Conservation (phyloP, 2,113 vertebrate species). For the Cyprinus carpio region DNA sequence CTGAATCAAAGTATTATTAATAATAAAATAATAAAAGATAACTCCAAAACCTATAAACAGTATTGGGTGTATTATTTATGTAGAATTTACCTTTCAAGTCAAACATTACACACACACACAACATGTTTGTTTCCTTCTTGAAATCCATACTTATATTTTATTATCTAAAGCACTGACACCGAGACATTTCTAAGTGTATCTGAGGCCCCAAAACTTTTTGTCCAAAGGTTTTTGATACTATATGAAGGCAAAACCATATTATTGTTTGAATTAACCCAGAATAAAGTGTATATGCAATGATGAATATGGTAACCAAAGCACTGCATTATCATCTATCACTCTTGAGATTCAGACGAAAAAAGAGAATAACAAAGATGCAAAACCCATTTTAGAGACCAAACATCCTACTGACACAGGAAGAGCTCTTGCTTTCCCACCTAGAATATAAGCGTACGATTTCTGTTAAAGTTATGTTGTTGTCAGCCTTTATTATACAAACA, state of each 20-base stretch:
- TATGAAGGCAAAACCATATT: neutral
- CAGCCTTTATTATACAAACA: conserved; percentile 9
- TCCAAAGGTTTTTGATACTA: neutral
- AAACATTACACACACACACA: too few relatives aligned
- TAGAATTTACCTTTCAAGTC: too few relatives aligned
- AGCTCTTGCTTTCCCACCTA: neutral
- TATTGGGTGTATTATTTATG: too few relatives aligned
- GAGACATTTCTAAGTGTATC: neutral
- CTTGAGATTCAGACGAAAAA: neutral
- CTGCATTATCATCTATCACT: neutral
- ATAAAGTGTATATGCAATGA: neutral
- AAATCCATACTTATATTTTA: neutral
- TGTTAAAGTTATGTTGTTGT: conserved; percentile 18
- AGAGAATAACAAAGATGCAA: neutral
- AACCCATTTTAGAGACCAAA: neutral
- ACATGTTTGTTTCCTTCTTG: too few relatives aligned
- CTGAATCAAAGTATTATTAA: too few relatives aligned
- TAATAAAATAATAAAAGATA: too few relatives aligned
- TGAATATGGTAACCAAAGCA: neutral
- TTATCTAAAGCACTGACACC: neutral
- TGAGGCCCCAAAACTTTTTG: neutral
- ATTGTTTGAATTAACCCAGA: neutral
- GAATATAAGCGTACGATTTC: neutral
- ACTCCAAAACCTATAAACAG: too few relatives aligned
- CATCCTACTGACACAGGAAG: neutral